A percentile compares a stretch with the other conserved stretches of the same genome.
These are phyloP conservation scores for Adelges cooleyi DNA, from an alignment of 1,140 invertebrate species.

Conservation along the genomic window DNA sequence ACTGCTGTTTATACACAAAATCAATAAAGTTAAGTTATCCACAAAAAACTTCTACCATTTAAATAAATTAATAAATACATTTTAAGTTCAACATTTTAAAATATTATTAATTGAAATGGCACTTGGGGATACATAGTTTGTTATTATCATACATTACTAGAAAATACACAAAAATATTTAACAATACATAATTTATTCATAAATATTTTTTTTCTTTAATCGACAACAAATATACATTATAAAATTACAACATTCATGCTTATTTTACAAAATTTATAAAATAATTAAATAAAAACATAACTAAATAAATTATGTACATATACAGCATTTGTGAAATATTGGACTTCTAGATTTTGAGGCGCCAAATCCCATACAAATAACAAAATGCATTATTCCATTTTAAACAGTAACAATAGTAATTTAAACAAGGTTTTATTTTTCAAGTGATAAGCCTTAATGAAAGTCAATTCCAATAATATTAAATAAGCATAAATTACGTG, in stretches of 20 bases:
- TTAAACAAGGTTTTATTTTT: not conserved
- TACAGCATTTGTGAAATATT: not conserved
- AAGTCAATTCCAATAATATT: slow-evolving; percentile 2
- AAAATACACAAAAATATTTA: slow-evolving; percentile 1
- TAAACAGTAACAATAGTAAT: not conserved
- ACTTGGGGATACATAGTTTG: no score
- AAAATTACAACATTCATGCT: slow-evolving; percentile 9
- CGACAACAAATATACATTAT: slow-evolving; percentile 24
- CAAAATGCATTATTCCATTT: not conserved
- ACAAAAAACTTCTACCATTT: no score
- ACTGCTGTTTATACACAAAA: no score
- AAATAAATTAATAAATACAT: no score
- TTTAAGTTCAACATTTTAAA: no score
- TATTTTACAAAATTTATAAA: slow-evolving; percentile 1
- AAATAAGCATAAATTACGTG: not conserved
- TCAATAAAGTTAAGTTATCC: no score
- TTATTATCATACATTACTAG: no score
- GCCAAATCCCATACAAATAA: not conserved
- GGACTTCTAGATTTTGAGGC: not conserved
- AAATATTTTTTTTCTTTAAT: slow-evolving; percentile 20
- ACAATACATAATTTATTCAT: slow-evolving; percentile 23
- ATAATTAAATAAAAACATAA: slow-evolving; percentile 7
- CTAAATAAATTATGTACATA: slow-evolving; percentile 6
- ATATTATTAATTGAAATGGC: no score
- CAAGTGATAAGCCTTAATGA: not conserved